Percentiles rank a stretch among this genome's conserved stretches.
These are phyloP conservation scores for Peromyscus melanophrys DNA, from an alignment of 2,797 vertebrate genomes.

Conservation along the genomic window DNA sequence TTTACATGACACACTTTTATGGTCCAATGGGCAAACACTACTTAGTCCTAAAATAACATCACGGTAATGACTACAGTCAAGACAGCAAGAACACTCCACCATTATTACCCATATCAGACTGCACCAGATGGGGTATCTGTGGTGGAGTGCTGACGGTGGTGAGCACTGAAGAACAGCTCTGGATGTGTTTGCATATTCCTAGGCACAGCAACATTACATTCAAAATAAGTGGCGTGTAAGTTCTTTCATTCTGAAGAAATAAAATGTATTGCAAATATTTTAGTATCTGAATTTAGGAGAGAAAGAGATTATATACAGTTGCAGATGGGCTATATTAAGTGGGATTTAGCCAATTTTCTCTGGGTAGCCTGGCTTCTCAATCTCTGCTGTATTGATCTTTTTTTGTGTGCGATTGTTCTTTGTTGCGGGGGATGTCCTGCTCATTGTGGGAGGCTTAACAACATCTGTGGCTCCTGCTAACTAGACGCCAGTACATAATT, in stretches of 20 bases:
- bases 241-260: slow-evolving; percentile 42
- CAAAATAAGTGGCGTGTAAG: slow-evolving; percentile 15
- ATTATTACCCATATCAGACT: slow-evolving; percentile 83
- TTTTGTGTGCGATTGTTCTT: neutral
- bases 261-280: neutral
- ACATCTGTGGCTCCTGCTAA: neutral
- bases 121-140: slow-evolving; percentile 76
- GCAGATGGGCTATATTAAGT: slow-evolving; percentile 39
- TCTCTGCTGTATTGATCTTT: neutral
- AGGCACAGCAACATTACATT: neutral
- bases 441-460: neutral
- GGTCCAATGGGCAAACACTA: slow-evolving; percentile 85
- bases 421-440: neutral
- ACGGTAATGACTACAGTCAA: slow-evolving; percentile 84
- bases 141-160: slow-evolving; percentile 48
- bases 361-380: neutral
- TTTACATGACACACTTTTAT: slow-evolving; percentile 87
- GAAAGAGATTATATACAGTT: slow-evolving; percentile 48
- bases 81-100: slow-evolving; percentile 86
- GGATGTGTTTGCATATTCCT: slow-evolving; percentile 40
- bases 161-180: slow-evolving; percentile 24
- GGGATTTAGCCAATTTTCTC: slow-evolving; percentile 43
- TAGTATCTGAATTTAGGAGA: slow-evolving; percentile 7
- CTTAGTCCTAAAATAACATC: slow-evolving; percentile 86
- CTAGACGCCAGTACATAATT: neutral